Conservation (phyloP, 2,888 invertebrate species). For the Lamellibrachia satsuma region DNA sequence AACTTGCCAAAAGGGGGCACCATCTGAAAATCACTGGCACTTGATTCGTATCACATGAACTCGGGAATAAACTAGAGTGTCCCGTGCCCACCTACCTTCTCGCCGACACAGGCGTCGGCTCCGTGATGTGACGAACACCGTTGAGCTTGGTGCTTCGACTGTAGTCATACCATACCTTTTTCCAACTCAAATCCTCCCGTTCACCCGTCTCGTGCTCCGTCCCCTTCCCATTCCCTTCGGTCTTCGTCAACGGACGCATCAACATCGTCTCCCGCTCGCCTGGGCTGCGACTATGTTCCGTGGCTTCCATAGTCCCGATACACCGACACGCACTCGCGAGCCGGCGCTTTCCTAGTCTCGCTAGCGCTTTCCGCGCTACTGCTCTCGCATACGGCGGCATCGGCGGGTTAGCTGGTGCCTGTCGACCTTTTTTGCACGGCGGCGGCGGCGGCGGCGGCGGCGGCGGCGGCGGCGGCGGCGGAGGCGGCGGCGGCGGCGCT, state of each 20-base stretch:
- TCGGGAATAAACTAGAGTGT: too few relatives aligned
- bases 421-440: too few relatives aligned
- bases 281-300: neutral
- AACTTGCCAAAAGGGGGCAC: too few relatives aligned
- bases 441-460: too few relatives aligned
- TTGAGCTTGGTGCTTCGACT: neutral
- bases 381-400: too few relatives aligned
- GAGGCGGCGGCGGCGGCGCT: too few relatives aligned
- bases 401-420: too few relatives aligned
- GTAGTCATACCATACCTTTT: neutral
- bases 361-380: too few relatives aligned
- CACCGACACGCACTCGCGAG: neutral
- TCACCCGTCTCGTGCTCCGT: neutral
- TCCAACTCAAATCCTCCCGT: neutral
- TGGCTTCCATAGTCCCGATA: neutral
- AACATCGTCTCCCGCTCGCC: neutral
- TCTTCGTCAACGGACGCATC: neutral
- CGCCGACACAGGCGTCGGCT: neutral
- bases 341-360: neutral
- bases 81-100: neutral
- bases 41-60: too few relatives aligned
- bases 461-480: too few relatives aligned
- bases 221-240: neutral
- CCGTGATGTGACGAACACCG: neutral
- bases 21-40: too few relatives aligned